These are phyloP conservation scores for Microplitis manilae DNA, from an alignment of 2,888 invertebrate genomes.

Conservation along the genomic window DNA sequence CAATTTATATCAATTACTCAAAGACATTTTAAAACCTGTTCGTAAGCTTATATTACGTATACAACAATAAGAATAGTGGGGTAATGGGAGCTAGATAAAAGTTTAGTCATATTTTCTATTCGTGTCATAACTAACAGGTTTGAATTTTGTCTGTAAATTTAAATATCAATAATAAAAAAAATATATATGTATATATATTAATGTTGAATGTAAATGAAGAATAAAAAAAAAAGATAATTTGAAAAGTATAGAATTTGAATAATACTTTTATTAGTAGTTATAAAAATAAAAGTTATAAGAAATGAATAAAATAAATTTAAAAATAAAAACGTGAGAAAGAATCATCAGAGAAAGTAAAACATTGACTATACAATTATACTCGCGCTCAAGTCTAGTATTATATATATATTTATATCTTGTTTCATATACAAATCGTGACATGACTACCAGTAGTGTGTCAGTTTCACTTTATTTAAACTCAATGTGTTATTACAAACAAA, in stretches of 20 bases:
- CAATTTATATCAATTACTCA: constrained; percentile 56
- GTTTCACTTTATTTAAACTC: not conserved
- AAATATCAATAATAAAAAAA: not conserved
- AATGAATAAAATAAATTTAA: not conserved
- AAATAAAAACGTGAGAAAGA: not conserved
- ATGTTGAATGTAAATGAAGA: too few relatives aligned
- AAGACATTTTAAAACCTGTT: constrained; percentile 50
- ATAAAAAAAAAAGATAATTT: too few relatives aligned
- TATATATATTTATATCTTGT: not conserved
- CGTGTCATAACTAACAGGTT: not conserved
- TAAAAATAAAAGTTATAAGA: not conserved
- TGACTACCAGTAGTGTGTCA: not conserved
- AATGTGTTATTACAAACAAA: not conserved
- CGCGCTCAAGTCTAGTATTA: not conserved
- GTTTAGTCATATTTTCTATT: constrained; percentile 14
- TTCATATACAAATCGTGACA: not conserved
- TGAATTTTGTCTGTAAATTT: not conserved
- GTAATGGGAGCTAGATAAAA: not conserved
- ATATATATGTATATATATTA: not conserved
- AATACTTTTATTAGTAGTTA: not conserved
- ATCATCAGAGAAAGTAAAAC: not conserved
- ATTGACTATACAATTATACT: not conserved
- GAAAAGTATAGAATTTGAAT: too few relatives aligned
- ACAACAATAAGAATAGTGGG: constrained; percentile 6
- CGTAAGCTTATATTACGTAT: not conserved